These are phyloP conservation scores for Acronicta psi DNA, from an alignment of 2,888 invertebrate genomes.

Conservation along the genomic window DNA sequence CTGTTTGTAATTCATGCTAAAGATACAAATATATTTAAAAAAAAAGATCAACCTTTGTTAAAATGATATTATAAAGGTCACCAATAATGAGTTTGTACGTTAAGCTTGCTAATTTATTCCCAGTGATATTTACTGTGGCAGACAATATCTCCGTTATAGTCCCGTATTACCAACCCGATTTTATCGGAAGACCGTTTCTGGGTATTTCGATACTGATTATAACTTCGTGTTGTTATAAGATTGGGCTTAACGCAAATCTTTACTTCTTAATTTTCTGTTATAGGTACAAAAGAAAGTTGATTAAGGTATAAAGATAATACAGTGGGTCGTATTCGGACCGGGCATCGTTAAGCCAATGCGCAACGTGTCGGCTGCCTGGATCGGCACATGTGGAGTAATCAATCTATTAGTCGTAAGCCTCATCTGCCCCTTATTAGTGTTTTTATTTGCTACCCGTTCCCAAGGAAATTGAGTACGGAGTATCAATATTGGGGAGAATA, in stretches of 20 bases:
- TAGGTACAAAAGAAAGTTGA: constrained; percentile 50
- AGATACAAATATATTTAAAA: neutral
- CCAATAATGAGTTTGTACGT: neutral
- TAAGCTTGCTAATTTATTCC: constrained; percentile 1
- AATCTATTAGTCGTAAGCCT: constrained; percentile 62
- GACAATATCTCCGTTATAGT: neutral
- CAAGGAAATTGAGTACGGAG: constrained; percentile 13
- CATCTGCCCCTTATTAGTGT: constrained; percentile 53
- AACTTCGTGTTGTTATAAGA: neutral
- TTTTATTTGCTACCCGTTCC: constrained; percentile 53
- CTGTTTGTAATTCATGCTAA: too few species aligned
- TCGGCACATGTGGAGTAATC: constrained; percentile 55
- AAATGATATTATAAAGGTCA: neutral
- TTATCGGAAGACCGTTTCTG: neutral
- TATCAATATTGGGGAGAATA: constrained; percentile 13
- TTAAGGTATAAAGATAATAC: constrained; percentile 46
- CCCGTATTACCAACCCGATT: neutral
- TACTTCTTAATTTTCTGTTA: constrained; percentile 36
- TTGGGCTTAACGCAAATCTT: constrained; percentile 8
- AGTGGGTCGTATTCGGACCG: constrained; percentile 42
- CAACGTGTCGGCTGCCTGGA: constrained; percentile 52
- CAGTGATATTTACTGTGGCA: neutral
- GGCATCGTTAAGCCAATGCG: constrained; percentile 47
- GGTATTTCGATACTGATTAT: neutral
- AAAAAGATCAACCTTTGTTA: neutral